Conservation (phyloP, 2,888 invertebrate genomes). For the Alviniconcha strummeri region DNA sequence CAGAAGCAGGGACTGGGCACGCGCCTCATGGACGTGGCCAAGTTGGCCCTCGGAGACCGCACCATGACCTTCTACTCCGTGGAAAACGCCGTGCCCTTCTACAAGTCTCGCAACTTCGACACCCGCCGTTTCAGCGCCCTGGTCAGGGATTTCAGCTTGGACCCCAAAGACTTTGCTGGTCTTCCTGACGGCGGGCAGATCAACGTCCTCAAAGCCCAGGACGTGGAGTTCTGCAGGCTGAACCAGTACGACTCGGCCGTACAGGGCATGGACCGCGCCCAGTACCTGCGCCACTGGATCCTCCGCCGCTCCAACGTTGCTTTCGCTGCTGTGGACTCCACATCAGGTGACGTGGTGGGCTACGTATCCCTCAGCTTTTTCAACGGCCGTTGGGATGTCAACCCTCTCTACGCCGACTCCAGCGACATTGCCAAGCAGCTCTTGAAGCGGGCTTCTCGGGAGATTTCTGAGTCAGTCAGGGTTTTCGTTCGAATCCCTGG, state of each 20-base stretch:
- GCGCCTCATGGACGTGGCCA: neutral
- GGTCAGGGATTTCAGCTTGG: slow-evolving; percentile 26
- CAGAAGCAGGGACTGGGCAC: slow-evolving; percentile 28
- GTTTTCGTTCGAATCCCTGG: slow-evolving; percentile 25
- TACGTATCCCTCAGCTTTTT: slow-evolving; percentile 24
- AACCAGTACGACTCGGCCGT: slow-evolving; percentile 18
- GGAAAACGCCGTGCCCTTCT: slow-evolving; percentile 22
- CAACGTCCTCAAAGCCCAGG: neutral
- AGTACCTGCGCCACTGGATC: slow-evolving; percentile 26
- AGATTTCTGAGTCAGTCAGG: slow-evolving; percentile 16
- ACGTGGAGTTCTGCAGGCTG: slow-evolving; percentile 19
- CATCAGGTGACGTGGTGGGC: slow-evolving; percentile 4
- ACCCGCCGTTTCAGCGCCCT: slow-evolving; percentile 22
- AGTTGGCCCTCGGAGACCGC: neutral
- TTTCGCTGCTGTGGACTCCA: slow-evolving; percentile 22
- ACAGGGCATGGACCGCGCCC: slow-evolving; percentile 22
- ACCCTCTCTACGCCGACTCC: slow-evolving; percentile 31
- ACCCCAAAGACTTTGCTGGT: slow-evolving; percentile 11
- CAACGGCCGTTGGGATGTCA: slow-evolving; percentile 26
- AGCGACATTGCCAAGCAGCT: slow-evolving; percentile 24
- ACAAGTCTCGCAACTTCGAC: slow-evolving; percentile 12
- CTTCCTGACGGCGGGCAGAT: neutral
- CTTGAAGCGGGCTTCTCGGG: slow-evolving; percentile 15
- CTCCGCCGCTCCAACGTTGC: slow-evolving; percentile 2
- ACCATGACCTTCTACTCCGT: slow-evolving; percentile 23